These are phyloP conservation scores for Spinibarbus caldwelli DNA, from an alignment of 2,797 vertebrate genomes.

Conservation along the genomic window DNA sequence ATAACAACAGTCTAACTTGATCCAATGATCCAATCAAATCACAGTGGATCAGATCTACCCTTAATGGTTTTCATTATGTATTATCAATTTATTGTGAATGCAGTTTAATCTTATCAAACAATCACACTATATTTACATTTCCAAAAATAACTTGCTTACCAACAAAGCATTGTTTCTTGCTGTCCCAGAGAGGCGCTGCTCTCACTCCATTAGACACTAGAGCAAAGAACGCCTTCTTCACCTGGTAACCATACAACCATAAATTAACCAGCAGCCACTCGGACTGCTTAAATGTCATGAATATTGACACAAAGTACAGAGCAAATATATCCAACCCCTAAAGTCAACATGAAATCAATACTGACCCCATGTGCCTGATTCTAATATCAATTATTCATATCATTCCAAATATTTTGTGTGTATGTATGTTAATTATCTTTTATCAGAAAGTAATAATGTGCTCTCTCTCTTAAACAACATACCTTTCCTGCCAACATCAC, in stretches of 20 bases:
- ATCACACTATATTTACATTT: background rate
- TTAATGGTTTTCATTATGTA: background rate
- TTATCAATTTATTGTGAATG: background rate
- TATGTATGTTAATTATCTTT: too few species aligned
- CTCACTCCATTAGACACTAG: constrained; percentile 96
- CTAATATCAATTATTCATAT: background rate
- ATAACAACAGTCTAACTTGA: background rate
- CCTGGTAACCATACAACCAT: constrained; percentile 71
- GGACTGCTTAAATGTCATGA: background rate
- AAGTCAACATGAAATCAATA: background rate
- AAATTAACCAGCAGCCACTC: constrained; percentile 19
- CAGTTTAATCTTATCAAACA: background rate
- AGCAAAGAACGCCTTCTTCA: constrained; percentile 98
- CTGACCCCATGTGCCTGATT: background rate
- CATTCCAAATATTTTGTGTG: background rate
- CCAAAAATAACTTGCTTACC: constrained; percentile 74
- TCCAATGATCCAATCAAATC: background rate
- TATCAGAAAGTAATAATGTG: background rate
- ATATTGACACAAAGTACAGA: background rate
- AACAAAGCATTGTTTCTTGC: constrained; percentile 96
- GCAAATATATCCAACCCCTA: background rate
- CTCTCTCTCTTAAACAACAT: background rate
- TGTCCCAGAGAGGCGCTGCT: constrained; percentile 96
- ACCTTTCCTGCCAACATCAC: background rate
- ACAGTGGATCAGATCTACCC: too few species aligned